Percentiles rank a stretch among this genome's conserved stretches.
phyloP scores from a whole-genome alignment of 2,888 invertebrate genomes.

The Alcis repandata region DNA sequence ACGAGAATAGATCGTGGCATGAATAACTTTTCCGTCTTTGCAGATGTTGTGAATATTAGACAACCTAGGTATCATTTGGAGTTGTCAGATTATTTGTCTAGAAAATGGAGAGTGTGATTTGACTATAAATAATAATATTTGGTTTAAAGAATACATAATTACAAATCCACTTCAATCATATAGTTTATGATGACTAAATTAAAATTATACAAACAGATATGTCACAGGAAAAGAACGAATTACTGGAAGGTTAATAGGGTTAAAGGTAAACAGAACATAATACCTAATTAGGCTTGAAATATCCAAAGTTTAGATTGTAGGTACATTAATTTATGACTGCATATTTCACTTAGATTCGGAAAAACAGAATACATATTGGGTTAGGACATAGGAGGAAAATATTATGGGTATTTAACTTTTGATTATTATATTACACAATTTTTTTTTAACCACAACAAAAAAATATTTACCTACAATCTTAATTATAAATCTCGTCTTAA shows the following conservation, averaged over 20 bases:
- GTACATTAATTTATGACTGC: neutral
- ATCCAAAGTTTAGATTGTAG: neutral
- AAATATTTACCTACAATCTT: too few species aligned
- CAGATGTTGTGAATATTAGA: too few species aligned
- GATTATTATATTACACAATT: neutral
- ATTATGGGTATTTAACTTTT: neutral
- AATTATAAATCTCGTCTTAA: too few species aligned
- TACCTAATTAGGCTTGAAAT: neutral
- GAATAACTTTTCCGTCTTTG: neutral
- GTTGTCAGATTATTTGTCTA: too few species aligned
- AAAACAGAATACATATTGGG: neutral
- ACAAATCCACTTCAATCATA: too few species aligned
- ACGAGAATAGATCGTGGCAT: neutral
- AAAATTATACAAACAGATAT: neutral
- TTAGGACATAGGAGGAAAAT: conserved; percentile 1
- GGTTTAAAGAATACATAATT: too few species aligned
- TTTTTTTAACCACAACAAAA: neutral
- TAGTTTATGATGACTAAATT: too few species aligned
- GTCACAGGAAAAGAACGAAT: neutral
- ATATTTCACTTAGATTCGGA: neutral
- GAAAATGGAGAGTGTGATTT: too few species aligned
- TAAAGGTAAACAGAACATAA: neutral
- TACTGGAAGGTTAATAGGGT: neutral
- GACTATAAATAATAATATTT: too few species aligned
- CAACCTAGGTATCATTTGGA: too few species aligned